Base-by-base conservation (phyloP, 2,113 vertebrate genomes). In the Misgurnus anguillicaudatus region DNA sequence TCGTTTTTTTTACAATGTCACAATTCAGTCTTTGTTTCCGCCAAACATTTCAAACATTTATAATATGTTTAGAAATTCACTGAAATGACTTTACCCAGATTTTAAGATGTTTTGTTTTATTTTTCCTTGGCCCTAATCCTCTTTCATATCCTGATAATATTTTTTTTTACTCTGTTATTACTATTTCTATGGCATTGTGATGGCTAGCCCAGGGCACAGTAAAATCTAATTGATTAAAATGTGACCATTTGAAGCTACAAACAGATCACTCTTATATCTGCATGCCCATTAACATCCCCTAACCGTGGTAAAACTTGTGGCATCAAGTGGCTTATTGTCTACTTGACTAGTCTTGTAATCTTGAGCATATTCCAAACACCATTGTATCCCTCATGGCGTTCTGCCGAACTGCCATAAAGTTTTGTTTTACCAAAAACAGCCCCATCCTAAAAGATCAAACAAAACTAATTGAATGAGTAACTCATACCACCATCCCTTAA, bases 401-500 rank as follows among this genome's bases (percentile, higher is more conserved):
- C 36, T 38, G 36, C 60, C 48, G 39, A 21, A 16, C 31, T 42
- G 11, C 53, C 62, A 53, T 42, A 67, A 39, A 36, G 6, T 60
- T 17, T 60, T 60, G 31, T 74, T 42, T 45, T 61, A 66, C 60
- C 62, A 70, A 72, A 60, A 83, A 31, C 71, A 53, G 45, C 66
- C 72, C 31, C 24, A 60, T 83, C 58, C 51, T 70, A 21, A 21
- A n/a, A 80, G 77, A 75, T 83, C 71, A 83, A 79, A 80, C 47
- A 6, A 71, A 74, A 75, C 45, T 17, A 82, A 82, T 75, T 79
- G 24, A 60, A 58, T 69, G 36, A 62, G 53, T 79, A 64, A 83
- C 48, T 69, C 78, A 9, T 63, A 36, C 64, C 65, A 1, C 57
- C 42, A 8, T 74, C 42, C 60, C 45, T 47, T 69, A 79, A 48